phyloP scores from a whole-genome alignment of 2,113 vertebrate genomes.

The Microcebus jonahi region DNA sequence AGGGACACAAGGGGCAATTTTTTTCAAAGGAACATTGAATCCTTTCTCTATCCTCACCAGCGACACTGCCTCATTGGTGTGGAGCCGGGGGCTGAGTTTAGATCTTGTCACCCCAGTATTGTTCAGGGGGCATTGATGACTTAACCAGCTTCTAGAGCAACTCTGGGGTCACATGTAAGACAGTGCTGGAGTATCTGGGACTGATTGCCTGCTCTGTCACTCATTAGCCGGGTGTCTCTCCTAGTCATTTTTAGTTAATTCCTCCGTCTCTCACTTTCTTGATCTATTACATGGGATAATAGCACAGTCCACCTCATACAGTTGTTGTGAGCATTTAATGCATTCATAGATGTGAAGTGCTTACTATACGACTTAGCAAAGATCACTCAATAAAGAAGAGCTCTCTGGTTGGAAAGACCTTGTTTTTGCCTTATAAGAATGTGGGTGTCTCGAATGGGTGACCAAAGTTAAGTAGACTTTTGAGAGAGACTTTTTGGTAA shows the following conservation, averaged over 20 bases:
- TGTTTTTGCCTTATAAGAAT: not conserved
- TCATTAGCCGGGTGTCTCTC: too few relatives aligned
- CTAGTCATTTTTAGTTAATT: not conserved
- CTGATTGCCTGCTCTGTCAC: not conserved
- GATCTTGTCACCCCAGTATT: not conserved
- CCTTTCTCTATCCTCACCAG: not conserved
- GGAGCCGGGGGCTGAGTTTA: too few relatives aligned
- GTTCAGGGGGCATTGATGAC: not conserved
- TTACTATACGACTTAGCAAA: accelerated
- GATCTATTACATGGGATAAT: not conserved
- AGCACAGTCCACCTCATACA: not conserved
- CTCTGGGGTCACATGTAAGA: accelerated
- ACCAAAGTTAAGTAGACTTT: not conserved
- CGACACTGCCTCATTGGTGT: not conserved
- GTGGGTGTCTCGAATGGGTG: not conserved
- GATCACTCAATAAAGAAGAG: not conserved
- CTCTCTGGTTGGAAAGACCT: not conserved
- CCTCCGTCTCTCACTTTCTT: not conserved
- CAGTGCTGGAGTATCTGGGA: not conserved
- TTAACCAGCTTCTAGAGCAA: not conserved
- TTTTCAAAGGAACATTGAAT: not conserved
- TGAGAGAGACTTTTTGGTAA: not conserved
- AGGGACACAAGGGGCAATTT: not conserved
- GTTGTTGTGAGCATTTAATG: not conserved
- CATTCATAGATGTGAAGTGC: not conserved